Base-by-base conservation (phyloP, 1,140 invertebrate genomes). In the Matsumurasca onukii region DNA sequence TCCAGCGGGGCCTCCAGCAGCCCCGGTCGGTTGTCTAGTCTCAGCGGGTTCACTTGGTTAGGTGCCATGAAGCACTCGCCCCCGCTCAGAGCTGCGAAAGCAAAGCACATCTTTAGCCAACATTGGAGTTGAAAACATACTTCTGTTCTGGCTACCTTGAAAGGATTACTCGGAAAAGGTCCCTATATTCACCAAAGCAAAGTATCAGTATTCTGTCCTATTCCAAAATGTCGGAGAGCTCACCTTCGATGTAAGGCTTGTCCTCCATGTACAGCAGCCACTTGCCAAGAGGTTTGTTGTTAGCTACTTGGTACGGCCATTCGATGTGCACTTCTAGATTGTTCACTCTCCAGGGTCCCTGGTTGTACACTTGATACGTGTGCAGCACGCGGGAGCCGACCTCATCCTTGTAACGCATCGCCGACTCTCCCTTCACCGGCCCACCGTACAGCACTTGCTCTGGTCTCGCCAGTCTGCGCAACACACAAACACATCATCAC, bases 191-290 rank as follows among this genome's bases (percentile, higher is more conserved):
- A n/a, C n/a, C n/a, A n/a, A n/a, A n/a, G n/a, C n/a, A n/a, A n/a
- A n/a, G n/a, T n/a, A n/a, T n/a, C n/a, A n/a, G n/a, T n/a, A n/a
- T n/a, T n/a, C n/a, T n/a, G n/a, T n/a, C n/a, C n/a, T n/a, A n/a
- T n/a, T n/a, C n/a, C n/a, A n/a, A n/a, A n/a, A n/a, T n/a, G n/a
- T n/a, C n/a, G n/a, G n/a, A n/a, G 5, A 9, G 34, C 68, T 82
- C 81, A 83, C 88, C 86, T 80, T 91, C 88, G 24, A 93, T 84
- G 51, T 83, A 84, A 12, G 94, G 94, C 3, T 84, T 73, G 69
- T 90, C 88, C 79, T 95, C 94, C 49, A 96, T 82, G 77, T 98
- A 98, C 0, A 97, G 81, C 13, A 98, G 81, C 89, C 95, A 96
- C 79, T 97, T 97, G 49, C 92, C 93, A 73, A 89, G 83, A 15